Evolutionary conservation across 2,888 invertebrate species (phyloP).

Genomic region (Strigamia maritima): DNA sequence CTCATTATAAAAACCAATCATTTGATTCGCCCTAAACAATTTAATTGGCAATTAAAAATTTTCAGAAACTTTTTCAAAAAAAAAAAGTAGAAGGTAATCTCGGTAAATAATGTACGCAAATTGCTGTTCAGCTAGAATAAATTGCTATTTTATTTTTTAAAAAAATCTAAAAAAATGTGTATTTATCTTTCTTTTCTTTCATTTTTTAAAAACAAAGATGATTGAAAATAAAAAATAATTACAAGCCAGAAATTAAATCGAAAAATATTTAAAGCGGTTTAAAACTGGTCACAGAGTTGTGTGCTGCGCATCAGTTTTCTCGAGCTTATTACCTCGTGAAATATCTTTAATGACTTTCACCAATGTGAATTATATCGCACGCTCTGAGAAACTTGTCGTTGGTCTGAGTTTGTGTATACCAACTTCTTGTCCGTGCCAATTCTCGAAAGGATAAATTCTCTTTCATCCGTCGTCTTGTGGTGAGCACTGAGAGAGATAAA

Average conservation of each 20-base stretch:
- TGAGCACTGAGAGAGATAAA: constrained; percentile 32
- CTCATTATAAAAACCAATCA: neutral
- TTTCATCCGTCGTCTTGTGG: constrained; percentile 30
- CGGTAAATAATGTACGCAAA: neutral
- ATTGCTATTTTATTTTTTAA: neutral
- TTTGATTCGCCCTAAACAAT: neutral
- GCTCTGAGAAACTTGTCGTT: constrained; percentile 2
- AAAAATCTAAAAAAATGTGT: neutral
- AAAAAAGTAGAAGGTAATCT: neutral
- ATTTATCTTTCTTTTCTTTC: too few relatives aligned
- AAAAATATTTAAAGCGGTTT: neutral
- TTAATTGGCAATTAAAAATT: constrained; percentile 24
- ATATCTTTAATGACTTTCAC: constrained; percentile 11
- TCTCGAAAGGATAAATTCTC: constrained; percentile 30
- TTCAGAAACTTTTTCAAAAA: neutral
- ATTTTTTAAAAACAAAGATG: neutral
- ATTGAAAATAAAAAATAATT: neutral
- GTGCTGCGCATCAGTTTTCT: neutral
- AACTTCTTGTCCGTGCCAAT: constrained; percentile 34
- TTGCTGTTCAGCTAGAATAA: neutral
- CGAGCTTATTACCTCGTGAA: constrained; percentile 3
- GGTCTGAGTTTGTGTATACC: constrained; percentile 30
- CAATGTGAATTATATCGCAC: constrained; percentile 32
- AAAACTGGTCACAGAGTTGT: neutral
- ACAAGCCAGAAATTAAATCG: neutral